phyloP scores from a whole-genome alignment of 2,797 vertebrate genomes.

The Cyclopterus lumpus region DNA sequence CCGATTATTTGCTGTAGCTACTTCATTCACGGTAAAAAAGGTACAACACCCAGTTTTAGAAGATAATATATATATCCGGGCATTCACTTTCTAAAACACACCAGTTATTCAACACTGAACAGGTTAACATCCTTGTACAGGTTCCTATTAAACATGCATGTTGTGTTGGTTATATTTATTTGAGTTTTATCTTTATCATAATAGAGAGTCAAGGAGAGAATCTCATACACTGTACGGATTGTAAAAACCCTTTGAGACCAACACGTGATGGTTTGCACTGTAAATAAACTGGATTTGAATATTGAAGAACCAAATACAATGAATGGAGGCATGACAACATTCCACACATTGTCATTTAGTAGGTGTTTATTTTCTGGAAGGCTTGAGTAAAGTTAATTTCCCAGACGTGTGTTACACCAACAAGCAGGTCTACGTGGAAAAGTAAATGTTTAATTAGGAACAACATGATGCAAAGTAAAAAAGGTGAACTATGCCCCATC shows the following conservation, averaged over 20 bases:
- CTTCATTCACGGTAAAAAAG: not conserved
- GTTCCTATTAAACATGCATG: not conserved
- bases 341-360: too few relatives aligned
- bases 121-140: not conserved
- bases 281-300: not conserved
- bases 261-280: too few relatives aligned
- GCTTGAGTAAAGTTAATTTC: not conserved
- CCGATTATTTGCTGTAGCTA: not conserved
- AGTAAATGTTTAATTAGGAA: not conserved
- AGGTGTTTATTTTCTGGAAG: too few relatives aligned
- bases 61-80: not conserved
- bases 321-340: not conserved
- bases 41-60: not conserved
- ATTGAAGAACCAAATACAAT: not conserved
- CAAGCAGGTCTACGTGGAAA: not conserved
- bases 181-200: not conserved
- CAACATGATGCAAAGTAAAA: not conserved
- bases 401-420: not conserved
- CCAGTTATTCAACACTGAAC: not conserved
- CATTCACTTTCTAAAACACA: too few relatives aligned
- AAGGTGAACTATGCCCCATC: not conserved
- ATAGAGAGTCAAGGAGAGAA: not conserved
- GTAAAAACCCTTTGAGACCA: not conserved
- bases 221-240: not conserved
- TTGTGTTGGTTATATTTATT: not conserved